Base-by-base conservation (phyloP, 2,113 vertebrate species). In the Chlamydotis undulata region DNA sequence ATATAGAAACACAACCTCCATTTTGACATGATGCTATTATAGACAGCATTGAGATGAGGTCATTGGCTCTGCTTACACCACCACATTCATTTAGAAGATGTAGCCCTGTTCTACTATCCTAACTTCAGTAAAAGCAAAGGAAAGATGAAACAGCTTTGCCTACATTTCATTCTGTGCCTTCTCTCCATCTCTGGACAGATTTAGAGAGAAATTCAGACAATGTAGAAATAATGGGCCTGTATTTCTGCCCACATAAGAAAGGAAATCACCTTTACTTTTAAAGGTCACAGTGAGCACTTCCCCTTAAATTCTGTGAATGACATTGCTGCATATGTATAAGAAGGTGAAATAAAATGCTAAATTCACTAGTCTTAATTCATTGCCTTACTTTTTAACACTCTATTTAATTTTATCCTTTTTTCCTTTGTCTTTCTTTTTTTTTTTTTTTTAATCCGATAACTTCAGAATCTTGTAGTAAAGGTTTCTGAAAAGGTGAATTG, bases 51-150 rank as follows among this genome's bases (percentile, higher is more conserved):
- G n/a, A 52, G 39, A 33, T 75, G 39, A 67, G 43, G 29, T 3
- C 18, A n/a, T 19, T 12, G 22, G 16, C 26, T 82, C 33, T 50
- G 28, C 59, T 86, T 35, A 29, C 37, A 55, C 25, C 5, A 3
- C 43, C 2, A 1, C 2, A 24, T 0, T 0, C 10, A 3, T 35
- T 52, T 35, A 41, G 39, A 52, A 63, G 7, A 21, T 19, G 5
- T 1, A 86, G 43, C 12, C 52, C 31, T 64, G 14, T 41, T 50
- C 29, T n/a, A 9, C 31, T 24, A 49, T 80, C 31, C 37, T 83
- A 78, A 18, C 12, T 87, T 49, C 74, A 39, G 7, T 21, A 33
- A 57, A 55, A 55, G 45, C 19, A 81, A 24, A 26, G 35, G 29
- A 76, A 93, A 93, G 61, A 49, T 31, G 41, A 57, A 79, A 47